phyloP scores from a whole-genome alignment of 2,113 vertebrate genomes.

The Mesembrinibis cayennensis region DNA sequence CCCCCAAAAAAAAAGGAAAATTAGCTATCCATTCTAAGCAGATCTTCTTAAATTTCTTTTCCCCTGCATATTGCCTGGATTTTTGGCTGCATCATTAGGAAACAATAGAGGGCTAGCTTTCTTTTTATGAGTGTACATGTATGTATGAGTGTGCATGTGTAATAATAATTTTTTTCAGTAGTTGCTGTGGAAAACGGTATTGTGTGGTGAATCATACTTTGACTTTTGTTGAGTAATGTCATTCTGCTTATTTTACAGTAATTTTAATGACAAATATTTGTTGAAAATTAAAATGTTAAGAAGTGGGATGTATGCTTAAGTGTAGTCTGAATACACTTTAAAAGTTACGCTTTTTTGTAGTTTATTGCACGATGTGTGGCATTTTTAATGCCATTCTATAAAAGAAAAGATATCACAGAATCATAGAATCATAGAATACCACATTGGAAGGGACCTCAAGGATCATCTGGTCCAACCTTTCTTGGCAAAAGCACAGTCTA shows the following conservation, averaged over 20 bases:
- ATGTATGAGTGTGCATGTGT: neutral
- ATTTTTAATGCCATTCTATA: neutral
- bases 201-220: slow-evolving; percentile 12
- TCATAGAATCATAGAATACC: neutral
- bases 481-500: neutral
- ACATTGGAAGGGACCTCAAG: neutral
- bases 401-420: neutral
- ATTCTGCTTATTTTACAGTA: neutral
- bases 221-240: slow-evolving; percentile 3
- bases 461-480: neutral
- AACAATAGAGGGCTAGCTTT: neutral
- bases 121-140: neutral
- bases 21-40: neutral
- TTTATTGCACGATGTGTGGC: neutral
- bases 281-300: neutral
- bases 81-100: neutral
- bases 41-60: neutral
- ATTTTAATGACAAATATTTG: slow-evolving; percentile 1
- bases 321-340: neutral
- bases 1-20: neutral
- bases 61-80: neutral
- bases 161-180: neutral
- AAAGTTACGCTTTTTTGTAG: neutral
- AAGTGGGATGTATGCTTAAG: neutral
- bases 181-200: slow-evolving; percentile 14